phyloP scores from a whole-genome alignment of 2,888 invertebrate species.

The Germaria angustata region DNA sequence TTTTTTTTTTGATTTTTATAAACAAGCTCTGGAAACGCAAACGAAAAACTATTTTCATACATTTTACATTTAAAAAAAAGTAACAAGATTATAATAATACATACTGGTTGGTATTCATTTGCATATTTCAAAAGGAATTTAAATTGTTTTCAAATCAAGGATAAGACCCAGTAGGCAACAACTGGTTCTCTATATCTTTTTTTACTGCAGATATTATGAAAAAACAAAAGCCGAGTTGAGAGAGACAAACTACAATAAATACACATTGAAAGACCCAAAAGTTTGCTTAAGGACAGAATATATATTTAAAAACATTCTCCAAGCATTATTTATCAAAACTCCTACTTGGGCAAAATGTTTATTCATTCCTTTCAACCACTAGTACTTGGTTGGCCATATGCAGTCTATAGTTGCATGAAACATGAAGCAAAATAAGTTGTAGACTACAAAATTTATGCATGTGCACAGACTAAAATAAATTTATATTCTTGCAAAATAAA shows the following conservation, averaged over 20 bases:
- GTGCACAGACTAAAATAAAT: slow-evolving; percentile 1
- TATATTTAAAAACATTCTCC: not conserved
- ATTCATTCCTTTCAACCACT: not conserved
- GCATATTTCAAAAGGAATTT: slow-evolving; percentile 45
- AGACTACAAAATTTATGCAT: not conserved
- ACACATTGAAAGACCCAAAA: not conserved
- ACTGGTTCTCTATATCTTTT: not conserved
- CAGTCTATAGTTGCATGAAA: not conserved
- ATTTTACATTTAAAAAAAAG: not conserved
- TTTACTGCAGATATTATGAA: not conserved
- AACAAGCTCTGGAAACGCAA: not conserved
- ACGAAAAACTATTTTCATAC: not conserved
- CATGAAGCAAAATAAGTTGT: not conserved
- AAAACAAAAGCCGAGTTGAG: no score
- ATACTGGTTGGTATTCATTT: slow-evolving; percentile 10
- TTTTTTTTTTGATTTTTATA: not conserved
- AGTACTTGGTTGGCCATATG: slow-evolving; percentile 4
- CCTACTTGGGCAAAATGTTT: not conserved
- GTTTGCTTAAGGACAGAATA: not conserved
- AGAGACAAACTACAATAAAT: no score
- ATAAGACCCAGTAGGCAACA: slow-evolving; percentile 35
- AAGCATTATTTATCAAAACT: not conserved
- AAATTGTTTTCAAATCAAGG: not conserved
- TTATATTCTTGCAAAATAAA: slow-evolving; percentile 26
- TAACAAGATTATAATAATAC: slow-evolving; percentile 5